Evolutionary conservation across 2,888 invertebrate genomes (phyloP), one percentile per base, ranked within the genome.

Genomic region (Deilephila porcellus): DNA sequence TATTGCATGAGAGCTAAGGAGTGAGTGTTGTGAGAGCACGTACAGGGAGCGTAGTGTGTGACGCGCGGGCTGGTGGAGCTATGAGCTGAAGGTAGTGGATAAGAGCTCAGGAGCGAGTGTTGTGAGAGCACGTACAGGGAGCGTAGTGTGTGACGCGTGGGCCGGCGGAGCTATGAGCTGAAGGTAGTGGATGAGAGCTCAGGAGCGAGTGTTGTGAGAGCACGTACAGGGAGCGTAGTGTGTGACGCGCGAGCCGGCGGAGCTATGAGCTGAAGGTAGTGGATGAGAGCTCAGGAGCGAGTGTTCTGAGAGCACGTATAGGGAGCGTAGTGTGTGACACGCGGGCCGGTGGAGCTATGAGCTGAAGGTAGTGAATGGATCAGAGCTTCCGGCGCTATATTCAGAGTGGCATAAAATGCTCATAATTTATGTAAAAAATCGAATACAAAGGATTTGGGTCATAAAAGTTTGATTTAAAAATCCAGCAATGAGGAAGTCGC

Each of bases 241-340:
- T 20, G 59, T n/a, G 5, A 60, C 20, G 20, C 8, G 59, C 59
- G 20, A 20, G 37, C 64, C 37, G 11, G 20, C 20, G 64, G n/a
- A 63, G 34, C 63, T n/a, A n/a, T 8, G 34, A 63, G 34, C n/a
- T 63, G 34, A 63, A 37, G n/a, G 63, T 63, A 63, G 63, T 34
- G 34, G 63, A 63, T 37, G 63, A 63, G 63, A 63, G n/a, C 63
- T 37, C 63, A 63, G 63, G 37, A 63, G 63, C 34, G 34, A 34
- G 34, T 63, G 8, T 63, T 34, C 8, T 37, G 63, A 34, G 34
- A 63, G 34, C 34, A 63, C 63, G n/a, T 63, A 63, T 37, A 37
- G n/a, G n/a, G 37, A 63, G n/a, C 63, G 63, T n/a, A 63, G 34
- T 34, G n/a, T 34, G 34, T 37, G 63, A 62, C 63, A 7, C 34